Evolutionary conservation across 1,140 invertebrate genomes (phyloP), one percentile per base, ranked within the genome.

Genomic region (Temnothorax nylanderi): DNA sequence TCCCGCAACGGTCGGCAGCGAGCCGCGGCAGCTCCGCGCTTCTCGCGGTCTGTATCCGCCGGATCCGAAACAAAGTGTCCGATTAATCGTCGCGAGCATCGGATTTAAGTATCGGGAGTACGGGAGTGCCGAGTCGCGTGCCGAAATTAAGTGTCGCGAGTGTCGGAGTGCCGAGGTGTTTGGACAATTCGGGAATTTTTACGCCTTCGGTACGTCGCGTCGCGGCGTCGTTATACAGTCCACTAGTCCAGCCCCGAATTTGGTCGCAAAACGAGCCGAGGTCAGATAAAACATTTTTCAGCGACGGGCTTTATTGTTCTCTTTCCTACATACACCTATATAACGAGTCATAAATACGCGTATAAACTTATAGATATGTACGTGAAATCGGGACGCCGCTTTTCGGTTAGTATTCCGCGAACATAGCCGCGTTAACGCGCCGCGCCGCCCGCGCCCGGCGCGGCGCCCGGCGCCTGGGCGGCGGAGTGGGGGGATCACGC

Each of bases 401-500:
- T 60, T 62, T 84, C 34, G 54, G 54, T 21, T 60, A 47, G 32
- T 37, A 26, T 11, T 18, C 67, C 0, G 21, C 75, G 69, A 86
- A 78, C 4, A 32, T 56, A 62, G 60, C 13, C 26, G 54, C 47
- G 47, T 77, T 72, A 86, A 34, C 65, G 47, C 56, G 77, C 10
- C 65, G 47, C 56, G 77, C 10, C 85, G 37, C 37, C 26, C 16
- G 11, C 85, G 37, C 37, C 26, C 32, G 37, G 47, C 44, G 44
- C 44, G 44, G 44, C 47, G 37, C 37, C 37, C 18, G 18, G 37
- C n/a, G 56, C 34, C 72, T 3, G 10, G 13, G 21, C 77, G 10
- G 0, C 37, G 56, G 85, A 80, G 91, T 87, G 89, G 91, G 90
- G 89, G 54, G 32, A 77, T 84, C 80, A 60, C 58, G 32, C 44